Evolutionary conservation across 2,888 invertebrate genomes (phyloP), one percentile per base, ranked within the genome.

Genomic region (Eupithecia subfuscata): DNA sequence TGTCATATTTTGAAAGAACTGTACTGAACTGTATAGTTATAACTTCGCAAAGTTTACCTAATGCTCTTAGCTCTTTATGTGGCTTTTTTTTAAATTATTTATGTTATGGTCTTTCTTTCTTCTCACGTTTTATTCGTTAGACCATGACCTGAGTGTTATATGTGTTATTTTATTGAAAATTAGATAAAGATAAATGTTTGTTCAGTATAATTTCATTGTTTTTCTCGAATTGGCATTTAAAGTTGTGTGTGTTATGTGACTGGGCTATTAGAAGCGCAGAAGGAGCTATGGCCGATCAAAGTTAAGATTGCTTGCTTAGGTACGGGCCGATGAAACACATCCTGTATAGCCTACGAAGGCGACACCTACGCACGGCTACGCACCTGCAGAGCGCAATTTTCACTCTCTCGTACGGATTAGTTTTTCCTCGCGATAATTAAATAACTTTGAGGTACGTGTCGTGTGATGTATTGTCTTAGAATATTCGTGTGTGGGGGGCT

Each of bases 361-460:
- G 71, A 79, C 69, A 71, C 63, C 67, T 73, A 73, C 76, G 76
- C 30, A 71, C 6, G 25, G 30, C 70, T 52, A 72, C 90, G 89
- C 92, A 93, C 92, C 92, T 93, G 92, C 87, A 88, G 86, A 85
- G 88, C 86, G 88, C 90, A 92, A 93, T 93, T 94, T 94, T 91
- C 92, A 87, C 89, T 89, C 65, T 86, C 89, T 87, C 87, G 85
- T 89, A 86, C 87, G 94, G 95, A 95, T 95, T 94, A 95, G 94
- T 95, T 95, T 95, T 95, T 95, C 94, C 90, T 91, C 90, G 89
- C 89, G 90, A 92, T 94, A 95, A 95, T 95, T 94, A 95, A 95
- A 95, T 94, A 95, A 95, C 94, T 95, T 94, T 90, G 92, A 91
- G 92, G 90, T 92, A 91, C 91, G 92, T 91, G 89, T 85, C 85